Conservation (phyloP, 2,113 vertebrate genomes). For the Stictonetta naevosa region DNA sequence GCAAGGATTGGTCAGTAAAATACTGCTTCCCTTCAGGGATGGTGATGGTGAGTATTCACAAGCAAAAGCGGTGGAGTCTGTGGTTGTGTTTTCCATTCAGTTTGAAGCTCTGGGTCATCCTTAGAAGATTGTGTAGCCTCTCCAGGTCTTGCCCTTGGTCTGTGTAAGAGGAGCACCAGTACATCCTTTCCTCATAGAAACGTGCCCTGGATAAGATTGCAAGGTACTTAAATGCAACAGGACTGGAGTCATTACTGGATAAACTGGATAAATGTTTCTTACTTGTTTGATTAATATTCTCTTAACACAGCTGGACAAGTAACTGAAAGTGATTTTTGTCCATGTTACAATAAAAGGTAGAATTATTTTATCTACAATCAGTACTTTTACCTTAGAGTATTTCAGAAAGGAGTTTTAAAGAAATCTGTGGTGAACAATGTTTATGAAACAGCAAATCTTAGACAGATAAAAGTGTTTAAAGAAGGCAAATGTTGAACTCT, state of each 20-base stretch:
- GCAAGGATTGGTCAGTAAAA: background rate
- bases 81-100: background rate
- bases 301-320: background rate
- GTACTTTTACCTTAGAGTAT: background rate
- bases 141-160: background rate
- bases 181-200: background rate
- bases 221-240: background rate
- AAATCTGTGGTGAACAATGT: background rate
- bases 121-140: background rate
- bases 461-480: constrained; percentile 49
- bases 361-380: background rate
- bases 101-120: fast-evolving
- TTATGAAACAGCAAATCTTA: constrained; percentile 45
- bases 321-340: constrained; percentile 11
- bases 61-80: background rate
- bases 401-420: constrained; percentile 4
- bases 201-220: background rate
- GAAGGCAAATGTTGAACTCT: constrained; percentile 9
- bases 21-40: background rate
- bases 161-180: background rate
- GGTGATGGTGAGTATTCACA: too few relatives aligned
- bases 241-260: background rate
- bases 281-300: background rate
- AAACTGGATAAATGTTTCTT: background rate
- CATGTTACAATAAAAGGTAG: background rate